Evolutionary conservation across 1,140 invertebrate genomes (phyloP).

Genomic region (Gyrodactylus salaris): DNA sequence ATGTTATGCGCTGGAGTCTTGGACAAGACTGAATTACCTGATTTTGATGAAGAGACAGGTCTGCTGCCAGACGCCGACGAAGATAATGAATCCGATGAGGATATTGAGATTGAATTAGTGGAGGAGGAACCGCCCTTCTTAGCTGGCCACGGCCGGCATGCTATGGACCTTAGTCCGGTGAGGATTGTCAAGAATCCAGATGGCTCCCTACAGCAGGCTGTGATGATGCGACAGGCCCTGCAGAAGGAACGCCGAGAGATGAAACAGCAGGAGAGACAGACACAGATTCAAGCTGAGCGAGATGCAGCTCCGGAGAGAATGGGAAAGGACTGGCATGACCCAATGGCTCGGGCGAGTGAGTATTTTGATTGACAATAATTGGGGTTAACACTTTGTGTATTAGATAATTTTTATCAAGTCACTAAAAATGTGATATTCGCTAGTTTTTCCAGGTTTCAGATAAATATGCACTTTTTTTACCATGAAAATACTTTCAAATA

Average conservation of each 20-base stretch:
- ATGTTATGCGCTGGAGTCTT: conserved; percentile 43
- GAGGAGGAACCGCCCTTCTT: conserved; percentile 92
- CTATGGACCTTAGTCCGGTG: conserved; percentile 53
- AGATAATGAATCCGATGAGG: conserved; percentile 35
- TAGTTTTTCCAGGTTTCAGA: too few species aligned
- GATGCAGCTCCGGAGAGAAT: conserved; percentile 22
- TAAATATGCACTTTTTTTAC: too few species aligned
- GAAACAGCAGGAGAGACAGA: conserved; percentile 31
- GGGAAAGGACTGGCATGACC: conserved; percentile 7
- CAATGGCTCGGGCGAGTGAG: conserved; percentile 2
- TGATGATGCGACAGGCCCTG: conserved; percentile 93
- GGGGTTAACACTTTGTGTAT: too few species aligned
- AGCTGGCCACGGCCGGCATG: conserved; percentile 27
- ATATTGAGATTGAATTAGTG: conserved; percentile 90
- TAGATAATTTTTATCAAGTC: too few species aligned
- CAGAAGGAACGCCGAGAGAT: conserved; percentile 55
- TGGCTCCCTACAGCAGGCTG: conserved; percentile 54
- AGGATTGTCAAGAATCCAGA: conserved; percentile 47
- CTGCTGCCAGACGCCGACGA: conserved; percentile 20
- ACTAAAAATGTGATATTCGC: too few species aligned
- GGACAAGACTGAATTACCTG: conserved; percentile 20
- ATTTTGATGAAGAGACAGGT: conserved; percentile 25
- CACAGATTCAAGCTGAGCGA: conserved; percentile 7
- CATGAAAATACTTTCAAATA: too few species aligned
- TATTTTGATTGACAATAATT: too few species aligned